Evolutionary conservation across 2,888 invertebrate genomes (phyloP), one percentile per base, ranked within the genome.

Genomic region (Hypomecis atomaria): DNA sequence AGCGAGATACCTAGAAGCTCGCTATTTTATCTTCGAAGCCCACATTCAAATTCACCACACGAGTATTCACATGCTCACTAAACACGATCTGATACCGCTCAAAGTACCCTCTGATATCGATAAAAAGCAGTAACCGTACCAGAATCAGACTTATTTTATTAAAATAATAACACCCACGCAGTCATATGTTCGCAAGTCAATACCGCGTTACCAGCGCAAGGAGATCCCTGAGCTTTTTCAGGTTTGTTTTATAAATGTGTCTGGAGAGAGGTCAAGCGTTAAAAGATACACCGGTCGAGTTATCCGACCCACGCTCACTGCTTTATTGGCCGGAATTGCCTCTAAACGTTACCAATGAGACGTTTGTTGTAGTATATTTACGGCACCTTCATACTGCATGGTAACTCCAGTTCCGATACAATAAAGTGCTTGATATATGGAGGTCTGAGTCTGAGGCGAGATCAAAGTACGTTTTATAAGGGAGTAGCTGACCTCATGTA

Each of bases 321-420:
- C 87, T 91, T 92, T 92, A 92, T 92, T 90, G 90, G 87, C 80
- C 82, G 79, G 85, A 92, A 92, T 92, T 92, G 90, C 86, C 80
- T 86, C 87, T 92, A 92, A 92, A 92, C 87, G 91, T 84, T 92
- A 87, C 89, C 90, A 90, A 90, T 90, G 90, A 89, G 87, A 80
- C 87, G 84, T 86, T 86, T 86, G 86, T 88, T 88, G 87, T 80
- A 83, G 87, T 89, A 82, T 89, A 90, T 91, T 90, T 91, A 91
- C 86, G 87, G 83, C 75, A 78, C 82, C 81, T 72, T 65, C 72
- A 67, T 72, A 71, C 69, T 84, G 85, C 81, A 81, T 81, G 81
- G 82, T 80, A 80, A 77, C 76, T 70, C 78, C 74, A 75, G 78
- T 74, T 78, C 72, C 74, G 79, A 80, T 81, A 81, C 80, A 82